Evolutionary conservation across 2,797 vertebrate genomes (phyloP), one percentile per base, ranked within the genome.

Genomic region (Hydrolagus colliei): DNA sequence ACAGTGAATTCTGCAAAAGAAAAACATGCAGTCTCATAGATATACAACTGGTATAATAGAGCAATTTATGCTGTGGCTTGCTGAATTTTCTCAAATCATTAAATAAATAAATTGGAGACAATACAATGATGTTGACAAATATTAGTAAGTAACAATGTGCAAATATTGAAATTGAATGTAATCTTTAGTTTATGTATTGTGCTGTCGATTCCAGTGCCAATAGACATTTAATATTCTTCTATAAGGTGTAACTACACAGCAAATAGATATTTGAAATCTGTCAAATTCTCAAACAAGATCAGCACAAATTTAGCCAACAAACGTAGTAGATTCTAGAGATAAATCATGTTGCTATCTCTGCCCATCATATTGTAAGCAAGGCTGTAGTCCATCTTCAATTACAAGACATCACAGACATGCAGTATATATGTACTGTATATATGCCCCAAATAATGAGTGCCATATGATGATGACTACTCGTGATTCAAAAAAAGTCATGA

Each of bases 1-100:
- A 93, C 89, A 98, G 59, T 0, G 95, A 91, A 86, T 91, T 96
- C 97, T 99, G 88, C 86, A 91, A 13, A 88, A 84, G 65, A 71
- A 9, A 62, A 80, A 71, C 27, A 20, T 7, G 32, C n/a, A 65
- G 35, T 20, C 52, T 9, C 41, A 68, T 9, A 16, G 63, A 27
- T 84, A n/a, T 71, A 11, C 41, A 52, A 52, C 41, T 52, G 41
- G 41, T 52, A 52, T 52, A 52, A 3, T 52, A 52, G 41, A 52
- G 41, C 41, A 52, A 52, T 52, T 52, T 52, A 52, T 52, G 41
- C 41, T 52, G 41, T 6, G 6, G 41, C 0, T 52, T 52, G 41
- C 41, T 52, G 41, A 52, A 52, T 52, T 52, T 52, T 52, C 71
- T 72, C 27, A 32, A 63, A 41, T 80, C 8, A 12, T 9, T 82